Base-by-base conservation (phyloP, 1,140 invertebrate species). In the Bacillus rossius region DNA sequence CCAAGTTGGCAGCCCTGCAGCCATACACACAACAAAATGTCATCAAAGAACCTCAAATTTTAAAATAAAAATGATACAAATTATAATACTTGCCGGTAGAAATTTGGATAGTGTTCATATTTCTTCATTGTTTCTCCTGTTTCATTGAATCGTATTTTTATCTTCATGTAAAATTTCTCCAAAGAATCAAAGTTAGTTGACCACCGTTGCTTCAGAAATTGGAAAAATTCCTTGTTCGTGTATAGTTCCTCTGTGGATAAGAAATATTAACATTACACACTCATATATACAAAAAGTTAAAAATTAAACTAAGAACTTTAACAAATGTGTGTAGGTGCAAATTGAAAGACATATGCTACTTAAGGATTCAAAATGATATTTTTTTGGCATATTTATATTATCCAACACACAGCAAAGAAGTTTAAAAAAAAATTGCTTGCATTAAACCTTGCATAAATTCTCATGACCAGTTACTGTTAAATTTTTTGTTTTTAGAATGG, bases 91-190 rank as follows among this genome's bases (percentile, higher is more conserved):
- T 73, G 83, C 82, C 77, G 80, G 74, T 97, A 99, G 64, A 78
- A 90, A 48, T 88, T 89, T 0, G 95, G 95, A 71, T 89, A 98
- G 65, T 92, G 85, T 68, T 96, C 93, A 72, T 91, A 95, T 72
- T 88, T 87, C 66, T 88, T 89, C 61, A 84, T 70, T 69, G 87
- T 85, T 65, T 86, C 83, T 13, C 92, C 93, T 52, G 87, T 84
- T 71, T 92, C 88, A 72, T 96, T 92, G 61, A 88, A 92, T 4
- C 96, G 79, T 53, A 98, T 86, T 71, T 91, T 89, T 65, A 98
- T 92, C 75, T 97, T 98, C 67, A 96, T 82, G 71, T 87, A 91
- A 73, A 85, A 96, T 67, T 94, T 94, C 73, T 96, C 92, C 49
- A 99, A 77, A 65, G 84, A 83, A 70, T 97, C 92, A 66, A 92